Evolutionary conservation across 2,113 vertebrate genomes (phyloP).

Genomic region (Daphoenositta chrysoptera): DNA sequence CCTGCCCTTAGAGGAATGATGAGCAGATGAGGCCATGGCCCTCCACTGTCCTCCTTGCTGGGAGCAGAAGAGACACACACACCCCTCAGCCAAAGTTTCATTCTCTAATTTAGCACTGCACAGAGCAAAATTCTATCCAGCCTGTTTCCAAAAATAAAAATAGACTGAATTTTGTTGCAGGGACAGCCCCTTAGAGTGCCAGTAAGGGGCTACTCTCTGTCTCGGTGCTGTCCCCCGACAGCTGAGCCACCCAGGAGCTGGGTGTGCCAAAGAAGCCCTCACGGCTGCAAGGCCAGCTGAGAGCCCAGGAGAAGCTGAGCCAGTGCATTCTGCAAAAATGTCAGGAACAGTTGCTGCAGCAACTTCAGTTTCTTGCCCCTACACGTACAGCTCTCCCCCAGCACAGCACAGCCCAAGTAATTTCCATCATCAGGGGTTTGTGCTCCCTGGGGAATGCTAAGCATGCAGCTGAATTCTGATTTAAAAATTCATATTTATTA

Average conservation of each 20-base stretch:
- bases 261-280: background rate
- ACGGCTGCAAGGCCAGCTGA: background rate
- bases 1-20: background rate
- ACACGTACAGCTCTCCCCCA: rapidly evolving
- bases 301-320: background rate
- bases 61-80: background rate
- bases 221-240: background rate
- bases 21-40: background rate
- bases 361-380: background rate
- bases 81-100: background rate
- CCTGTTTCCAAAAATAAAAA: background rate
- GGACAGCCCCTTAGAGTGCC: background rate
- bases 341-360: background rate
- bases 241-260: background rate
- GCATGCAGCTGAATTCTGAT: background rate
- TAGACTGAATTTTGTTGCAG: background rate
- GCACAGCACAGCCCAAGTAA: background rate
- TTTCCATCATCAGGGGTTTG: background rate
- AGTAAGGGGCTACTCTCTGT: background rate
- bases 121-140: background rate
- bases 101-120: background rate
- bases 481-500: background rate
- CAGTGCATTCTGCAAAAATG: background rate
- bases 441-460: background rate
- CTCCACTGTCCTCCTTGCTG: background rate